phyloP scores from a whole-genome alignment of 2,113 vertebrate genomes.

The Ailurus styani region DNA sequence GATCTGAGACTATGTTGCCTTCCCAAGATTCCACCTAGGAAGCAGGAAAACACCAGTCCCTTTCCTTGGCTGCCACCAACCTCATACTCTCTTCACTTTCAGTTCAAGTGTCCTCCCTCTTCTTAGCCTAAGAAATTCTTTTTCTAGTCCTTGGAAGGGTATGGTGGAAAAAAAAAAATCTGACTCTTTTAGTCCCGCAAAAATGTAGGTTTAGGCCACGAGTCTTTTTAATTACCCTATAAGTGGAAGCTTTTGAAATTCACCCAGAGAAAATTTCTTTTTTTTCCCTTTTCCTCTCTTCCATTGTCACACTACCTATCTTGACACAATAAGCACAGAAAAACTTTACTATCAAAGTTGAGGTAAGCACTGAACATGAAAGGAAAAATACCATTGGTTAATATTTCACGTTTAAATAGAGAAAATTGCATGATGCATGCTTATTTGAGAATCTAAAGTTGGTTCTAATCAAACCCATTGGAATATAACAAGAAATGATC shows the following conservation, averaged over 20 bases:
- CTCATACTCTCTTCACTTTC: neutral
- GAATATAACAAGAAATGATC: neutral
- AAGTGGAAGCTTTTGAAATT: neutral
- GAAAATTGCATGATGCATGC: neutral
- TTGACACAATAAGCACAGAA: neutral
- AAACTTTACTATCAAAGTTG: neutral
- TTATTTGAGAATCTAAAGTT: neutral
- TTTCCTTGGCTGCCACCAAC: neutral
- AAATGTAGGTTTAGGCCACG: neutral
- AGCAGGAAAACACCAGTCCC: neutral
- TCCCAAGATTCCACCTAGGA: neutral
- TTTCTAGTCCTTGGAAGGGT: neutral
- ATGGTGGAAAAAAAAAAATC: neutral
- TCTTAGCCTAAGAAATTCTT: neutral
- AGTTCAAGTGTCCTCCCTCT: neutral
- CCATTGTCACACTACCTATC: neutral
- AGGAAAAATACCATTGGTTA: neutral
- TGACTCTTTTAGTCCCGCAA: neutral
- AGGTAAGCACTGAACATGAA: neutral
- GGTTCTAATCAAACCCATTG: neutral
- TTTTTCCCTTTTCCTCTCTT: neutral
- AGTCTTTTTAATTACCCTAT: neutral
- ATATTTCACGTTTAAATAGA: neutral
- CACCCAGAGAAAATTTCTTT: neutral
- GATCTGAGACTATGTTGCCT: neutral